Percentiles rank a stretch among this genome's conserved stretches.
Conservation (phyloP, 2,113 vertebrate genomes). For the Gasterosteus nipponicus region DNA sequence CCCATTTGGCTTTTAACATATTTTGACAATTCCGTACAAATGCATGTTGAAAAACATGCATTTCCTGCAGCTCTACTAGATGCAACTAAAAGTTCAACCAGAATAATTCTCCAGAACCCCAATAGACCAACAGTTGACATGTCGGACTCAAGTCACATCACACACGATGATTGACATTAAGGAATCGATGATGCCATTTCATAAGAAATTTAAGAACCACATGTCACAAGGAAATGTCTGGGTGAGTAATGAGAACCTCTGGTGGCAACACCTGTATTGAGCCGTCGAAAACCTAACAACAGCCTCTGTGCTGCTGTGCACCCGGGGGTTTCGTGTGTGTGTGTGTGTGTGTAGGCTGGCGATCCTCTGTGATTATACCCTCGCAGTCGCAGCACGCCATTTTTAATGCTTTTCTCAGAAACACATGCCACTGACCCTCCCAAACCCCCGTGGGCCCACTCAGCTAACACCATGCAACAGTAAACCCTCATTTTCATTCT, state of each 20-base stretch:
- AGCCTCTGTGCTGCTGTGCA: constrained; percentile 19
- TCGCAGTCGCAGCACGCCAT: constrained; percentile 6
- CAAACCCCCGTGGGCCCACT: not conserved
- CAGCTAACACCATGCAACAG: not conserved
- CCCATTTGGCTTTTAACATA: not conserved
- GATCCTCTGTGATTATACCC: constrained; percentile 54
- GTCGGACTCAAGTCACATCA: not conserved
- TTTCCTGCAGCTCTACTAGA: not conserved
- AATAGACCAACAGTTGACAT: not conserved
- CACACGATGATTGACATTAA: not conserved
- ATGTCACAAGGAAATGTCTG: constrained; percentile 28
- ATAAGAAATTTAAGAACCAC: not conserved
- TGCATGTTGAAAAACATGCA: not conserved
- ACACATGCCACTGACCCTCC: constrained; percentile 1
- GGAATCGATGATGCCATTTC: not conserved
- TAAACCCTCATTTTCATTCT: constrained; percentile 5
- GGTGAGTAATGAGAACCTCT: constrained; percentile 54
- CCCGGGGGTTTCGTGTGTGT: not conserved
- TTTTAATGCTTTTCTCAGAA: constrained; percentile 34
- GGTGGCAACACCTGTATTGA: constrained; percentile 49
- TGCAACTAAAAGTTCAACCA: not conserved
- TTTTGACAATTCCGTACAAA: not conserved
- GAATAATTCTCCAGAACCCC: not conserved
- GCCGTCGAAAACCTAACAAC: constrained; percentile 37
- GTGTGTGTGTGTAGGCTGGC: not conserved